These are phyloP conservation scores for Scleropages formosus DNA, from an alignment of 2,797 vertebrate genomes.

Conservation along the genomic window DNA sequence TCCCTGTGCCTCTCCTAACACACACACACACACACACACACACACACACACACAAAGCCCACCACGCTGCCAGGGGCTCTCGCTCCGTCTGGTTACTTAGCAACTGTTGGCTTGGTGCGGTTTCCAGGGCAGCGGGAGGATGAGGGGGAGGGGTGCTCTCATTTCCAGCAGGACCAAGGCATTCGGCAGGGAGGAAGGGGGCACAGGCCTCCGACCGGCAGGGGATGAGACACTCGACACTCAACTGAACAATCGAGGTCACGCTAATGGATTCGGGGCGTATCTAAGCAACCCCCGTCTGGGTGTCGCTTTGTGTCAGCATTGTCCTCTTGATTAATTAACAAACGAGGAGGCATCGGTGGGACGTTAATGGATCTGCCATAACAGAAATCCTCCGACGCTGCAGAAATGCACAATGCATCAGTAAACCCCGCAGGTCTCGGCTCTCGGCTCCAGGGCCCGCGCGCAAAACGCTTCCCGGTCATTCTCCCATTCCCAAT, in stretches of 20 bases:
- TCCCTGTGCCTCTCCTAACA: not conserved
- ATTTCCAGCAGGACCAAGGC: conserved; percentile 71
- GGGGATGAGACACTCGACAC: conserved; percentile 60
- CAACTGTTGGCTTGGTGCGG: conserved; percentile 75
- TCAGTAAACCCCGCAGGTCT: too few relatives aligned
- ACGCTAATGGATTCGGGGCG: conserved; percentile 63
- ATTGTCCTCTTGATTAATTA: conserved; percentile 71
- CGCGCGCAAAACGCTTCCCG: conserved; percentile 2
- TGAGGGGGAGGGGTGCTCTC: conserved; percentile 61
- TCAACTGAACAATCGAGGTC: conserved; percentile 71
- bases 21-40: conserved; percentile 1
- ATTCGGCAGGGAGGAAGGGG: conserved; percentile 64
- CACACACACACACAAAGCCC: conserved; percentile 52
- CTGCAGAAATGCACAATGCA: conserved; percentile 32
- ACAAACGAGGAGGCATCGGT: conserved; percentile 62
- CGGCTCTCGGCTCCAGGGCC: not conserved
- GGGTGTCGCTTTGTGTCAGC: conserved; percentile 67
- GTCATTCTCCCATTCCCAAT: not conserved
- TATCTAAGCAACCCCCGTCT: conserved; percentile 70
- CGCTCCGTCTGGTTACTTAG: conserved; percentile 74
- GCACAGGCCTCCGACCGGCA: conserved; percentile 42
- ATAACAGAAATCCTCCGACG: conserved; percentile 42
- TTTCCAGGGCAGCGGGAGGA: conserved; percentile 67
- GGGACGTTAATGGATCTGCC: conserved; percentile 63
- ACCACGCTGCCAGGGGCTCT: conserved; percentile 63